Evolutionary conservation across 2,797 vertebrate genomes (phyloP), one percentile per base, ranked within the genome.

Genomic region (Pangasius larnaudii): DNA sequence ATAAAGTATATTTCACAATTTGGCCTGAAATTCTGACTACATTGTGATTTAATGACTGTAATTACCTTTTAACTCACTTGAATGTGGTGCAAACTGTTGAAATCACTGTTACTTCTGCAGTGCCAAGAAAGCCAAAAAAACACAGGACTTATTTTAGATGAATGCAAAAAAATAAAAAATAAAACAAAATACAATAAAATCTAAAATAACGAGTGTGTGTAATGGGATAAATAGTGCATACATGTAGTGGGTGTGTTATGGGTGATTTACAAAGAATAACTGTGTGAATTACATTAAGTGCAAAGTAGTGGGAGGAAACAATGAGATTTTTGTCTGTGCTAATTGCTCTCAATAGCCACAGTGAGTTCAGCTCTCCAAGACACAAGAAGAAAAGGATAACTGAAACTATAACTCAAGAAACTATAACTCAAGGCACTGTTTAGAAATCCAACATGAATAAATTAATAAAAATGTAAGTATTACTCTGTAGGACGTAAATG

Each of bases 1-100:
- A 81, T 49, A 89, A 53, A 89, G 88, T 18, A 85, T 89, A 88
- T n/a, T 88, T 63, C 88, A 65, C 61, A 91, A 79, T 58, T 77
- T 59, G 56, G 9, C n/a, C 10, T 46, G 24, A 14, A 71, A 36
- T 3, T 77, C 14, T 58, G 36, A 56, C 22, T 71, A 58, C 33
- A 65, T 30, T 46, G 69, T 59, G 53, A 59, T n/a, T 59, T 85
- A 85, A 85, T 72, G 67, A 58, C 33, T 36, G 51, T 27, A 85
- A 85, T 85, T 72, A 74, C 33, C 4, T 46, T 39, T 56, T n/a
- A 74, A 85, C 33, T 74, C 18, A 59, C 69, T 59, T 74, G 69
- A 85, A 75, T 80, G 1, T 53, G 42, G 46, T 49, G 39, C 1
- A 36, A 46, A 19, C 46, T 30, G 85, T 39, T 69, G 46, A 49